Conservation (phyloP, 2,113 vertebrate species). For the Promerops cafer region DNA sequence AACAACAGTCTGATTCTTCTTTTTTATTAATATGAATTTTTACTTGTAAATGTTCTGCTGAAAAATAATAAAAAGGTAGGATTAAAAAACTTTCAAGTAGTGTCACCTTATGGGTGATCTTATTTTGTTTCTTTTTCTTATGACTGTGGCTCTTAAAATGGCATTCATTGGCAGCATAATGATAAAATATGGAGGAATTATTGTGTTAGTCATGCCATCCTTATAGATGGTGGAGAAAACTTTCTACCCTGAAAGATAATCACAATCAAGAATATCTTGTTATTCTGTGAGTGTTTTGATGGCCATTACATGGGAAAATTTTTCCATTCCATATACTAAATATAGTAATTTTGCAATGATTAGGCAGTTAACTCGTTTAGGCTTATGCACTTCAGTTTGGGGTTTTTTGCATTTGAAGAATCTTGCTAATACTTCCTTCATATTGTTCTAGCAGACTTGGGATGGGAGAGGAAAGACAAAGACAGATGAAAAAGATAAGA, state of each 20-base stretch:
- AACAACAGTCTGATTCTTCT: background rate
- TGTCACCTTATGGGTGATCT: background rate
- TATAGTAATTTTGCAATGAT: background rate
- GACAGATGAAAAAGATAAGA: background rate
- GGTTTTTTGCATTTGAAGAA: background rate
- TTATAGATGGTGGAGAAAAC: background rate
- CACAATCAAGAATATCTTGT: background rate
- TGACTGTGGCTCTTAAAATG: background rate
- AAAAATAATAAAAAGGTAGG: background rate
- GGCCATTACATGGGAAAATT: background rate
- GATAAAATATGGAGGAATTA: background rate
- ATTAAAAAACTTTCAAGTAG: background rate
- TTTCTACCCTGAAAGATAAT: background rate
- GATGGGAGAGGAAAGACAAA: background rate
- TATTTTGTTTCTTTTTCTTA: background rate
- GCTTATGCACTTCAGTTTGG: background rate
- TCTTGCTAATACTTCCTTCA: background rate
- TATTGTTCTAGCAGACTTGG: background rate
- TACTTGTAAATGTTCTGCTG: background rate
- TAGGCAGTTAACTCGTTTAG: background rate
- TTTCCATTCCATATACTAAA: background rate
- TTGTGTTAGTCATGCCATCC: background rate
- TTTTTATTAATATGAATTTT: background rate
- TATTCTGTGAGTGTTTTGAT: background rate
- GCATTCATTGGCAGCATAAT: background rate